Evolutionary conservation across 2,888 invertebrate genomes (phyloP), one percentile per base, ranked within the genome.

Genomic region (Conus canariensis): DNA sequence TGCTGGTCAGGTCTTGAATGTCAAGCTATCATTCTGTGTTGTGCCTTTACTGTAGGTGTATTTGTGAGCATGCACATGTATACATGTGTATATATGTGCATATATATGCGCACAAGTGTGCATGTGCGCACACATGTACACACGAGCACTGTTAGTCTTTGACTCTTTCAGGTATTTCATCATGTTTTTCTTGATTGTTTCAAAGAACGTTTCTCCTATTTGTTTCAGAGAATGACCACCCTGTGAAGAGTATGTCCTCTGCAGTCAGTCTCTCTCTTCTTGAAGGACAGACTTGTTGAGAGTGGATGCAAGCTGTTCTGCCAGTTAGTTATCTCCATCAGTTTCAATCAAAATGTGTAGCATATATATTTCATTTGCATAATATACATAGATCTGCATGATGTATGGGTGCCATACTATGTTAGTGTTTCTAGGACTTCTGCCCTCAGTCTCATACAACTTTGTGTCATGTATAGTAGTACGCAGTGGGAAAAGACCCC

Each of bases 381-480:
- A 74, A 74, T 74, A 74, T 10, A 74, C n/a, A n/a, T 74, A n/a
- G 64, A 64, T 64, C 64, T 64, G 64, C 10, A 30, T 80, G 77
- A 30, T 80, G 77, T 16, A 80, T 80, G 77, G 77, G 77, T 80
- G 77, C 77, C 77, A 80, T 80, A 22, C 77, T 80, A 14, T 80
- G 30, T 10, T 80, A 30, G 77, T 30, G 45, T 30, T 80, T 80
- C 6, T 80, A 80, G 77, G 30, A 80, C 30, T 8, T 70, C 70
- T 22, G 70, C 70, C 22, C 70, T 70, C 70, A 16, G 70, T 70
- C 70, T 70, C 64, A 10, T 64, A 14, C 64, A 14, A 64, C 10
- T 16, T 64, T 64, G 64, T 64, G 64, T 64, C 64, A 64, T 64
- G 64, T 64, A 14, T 16, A 10, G 64, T 64, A 7, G 45, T 45